Conservation (phyloP, 2,113 vertebrate species). For the Galemys pyrenaicus region DNA sequence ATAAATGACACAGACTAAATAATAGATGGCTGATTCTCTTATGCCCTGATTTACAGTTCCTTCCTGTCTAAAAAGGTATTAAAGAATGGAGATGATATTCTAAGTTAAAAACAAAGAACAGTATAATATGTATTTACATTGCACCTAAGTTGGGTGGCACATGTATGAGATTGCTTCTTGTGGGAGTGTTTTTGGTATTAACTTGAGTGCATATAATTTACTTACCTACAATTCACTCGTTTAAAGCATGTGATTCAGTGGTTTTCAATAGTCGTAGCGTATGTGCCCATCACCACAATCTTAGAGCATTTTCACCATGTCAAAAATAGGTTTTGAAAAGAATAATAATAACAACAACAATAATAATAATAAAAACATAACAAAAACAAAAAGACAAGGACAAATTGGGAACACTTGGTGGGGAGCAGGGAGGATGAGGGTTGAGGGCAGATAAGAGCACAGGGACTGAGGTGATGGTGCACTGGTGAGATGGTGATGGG, state of each 20-base stretch:
- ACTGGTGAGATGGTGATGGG: no score
- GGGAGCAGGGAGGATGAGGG: no score
- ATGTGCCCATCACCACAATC: neutral
- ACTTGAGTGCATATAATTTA: slow-evolving; percentile 11
- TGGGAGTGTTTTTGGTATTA: neutral
- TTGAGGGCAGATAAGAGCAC: no score
- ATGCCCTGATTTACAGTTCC: neutral
- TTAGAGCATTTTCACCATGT: neutral
- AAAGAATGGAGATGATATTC: neutral
- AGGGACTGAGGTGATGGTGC: no score
- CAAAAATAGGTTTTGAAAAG: neutral
- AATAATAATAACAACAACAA: no score
- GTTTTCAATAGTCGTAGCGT: neutral
- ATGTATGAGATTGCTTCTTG: neutral
- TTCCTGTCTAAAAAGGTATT: neutral
- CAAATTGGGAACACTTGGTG: no score
- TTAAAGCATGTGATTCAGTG: neutral
- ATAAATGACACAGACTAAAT: slow-evolving; percentile 33
- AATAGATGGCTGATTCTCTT: neutral
- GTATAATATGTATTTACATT: neutral
- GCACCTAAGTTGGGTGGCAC: neutral
- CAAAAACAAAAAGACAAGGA: no score
- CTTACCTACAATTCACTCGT: neutral
- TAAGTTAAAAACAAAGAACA: neutral
- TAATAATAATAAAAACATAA: no score